Evolutionary conservation across 2,888 invertebrate species (phyloP).

Genomic region (Anaspis maculata): DNA sequence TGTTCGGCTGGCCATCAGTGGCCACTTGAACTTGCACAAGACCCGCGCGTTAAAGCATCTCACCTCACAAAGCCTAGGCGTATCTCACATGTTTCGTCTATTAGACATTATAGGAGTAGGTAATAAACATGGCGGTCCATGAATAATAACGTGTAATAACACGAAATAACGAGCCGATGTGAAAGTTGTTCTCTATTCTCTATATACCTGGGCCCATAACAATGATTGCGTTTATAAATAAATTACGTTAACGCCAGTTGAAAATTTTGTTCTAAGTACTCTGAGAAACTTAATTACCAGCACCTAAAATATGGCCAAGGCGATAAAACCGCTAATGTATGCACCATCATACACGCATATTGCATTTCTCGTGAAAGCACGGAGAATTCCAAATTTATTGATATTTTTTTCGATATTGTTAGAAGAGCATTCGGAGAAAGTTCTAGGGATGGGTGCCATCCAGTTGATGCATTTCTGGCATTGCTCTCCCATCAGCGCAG

Average conservation of each 20-base stretch:
- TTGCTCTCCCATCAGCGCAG: too few species aligned
- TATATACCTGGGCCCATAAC: constrained; percentile 13
- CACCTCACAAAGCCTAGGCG: too few species aligned
- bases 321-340: constrained; percentile 8
- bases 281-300: constrained; percentile 15
- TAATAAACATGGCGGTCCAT: constrained; percentile 26
- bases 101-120: constrained; percentile 20
- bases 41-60: too few species aligned
- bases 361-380: too few species aligned
- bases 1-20: too few species aligned
- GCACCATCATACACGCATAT: too few species aligned
- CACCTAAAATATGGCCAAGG: constrained; percentile 13
- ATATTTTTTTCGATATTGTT: too few species aligned
- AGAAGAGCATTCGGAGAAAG: too few species aligned
- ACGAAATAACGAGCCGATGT: constrained; percentile 27
- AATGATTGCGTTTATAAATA: constrained; percentile 18
- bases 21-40: too few species aligned
- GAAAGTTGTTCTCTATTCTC: constrained; percentile 29
- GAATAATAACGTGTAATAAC: constrained; percentile 29
- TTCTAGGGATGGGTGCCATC: too few species aligned
- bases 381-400: too few species aligned
- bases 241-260: constrained; percentile 9
- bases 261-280: constrained; percentile 5
- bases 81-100: constrained; percentile 19
- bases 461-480: too few species aligned